These are phyloP conservation scores for Numenius arquata DNA, from an alignment of 2,113 vertebrate genomes.

Conservation along the genomic window DNA sequence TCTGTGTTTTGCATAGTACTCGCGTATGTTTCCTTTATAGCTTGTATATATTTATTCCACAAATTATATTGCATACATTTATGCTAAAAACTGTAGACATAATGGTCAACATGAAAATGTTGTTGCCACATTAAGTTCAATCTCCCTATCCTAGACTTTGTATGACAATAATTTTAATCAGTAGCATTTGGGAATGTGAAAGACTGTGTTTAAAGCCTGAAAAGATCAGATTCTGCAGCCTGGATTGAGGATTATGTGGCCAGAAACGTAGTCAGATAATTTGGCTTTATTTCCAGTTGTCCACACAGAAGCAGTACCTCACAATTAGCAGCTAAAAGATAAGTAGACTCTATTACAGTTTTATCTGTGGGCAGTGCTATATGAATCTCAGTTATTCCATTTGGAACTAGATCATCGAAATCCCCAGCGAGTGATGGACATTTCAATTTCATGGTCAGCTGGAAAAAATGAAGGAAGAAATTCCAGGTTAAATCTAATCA, in stretches of 20 bases:
- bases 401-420: background rate
- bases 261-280: background rate
- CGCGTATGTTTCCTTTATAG: background rate
- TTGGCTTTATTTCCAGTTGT: background rate
- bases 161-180: background rate
- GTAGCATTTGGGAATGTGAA: background rate
- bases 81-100: background rate
- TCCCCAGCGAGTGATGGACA: background rate
- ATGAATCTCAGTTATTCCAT: background rate
- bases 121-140: background rate
- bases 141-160: background rate
- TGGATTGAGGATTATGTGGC: background rate
- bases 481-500: background rate
- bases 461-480: constrained; percentile 18
- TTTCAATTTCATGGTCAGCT: background rate
- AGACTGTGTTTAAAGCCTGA: background rate
- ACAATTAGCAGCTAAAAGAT: background rate
- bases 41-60: background rate
- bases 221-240: background rate
- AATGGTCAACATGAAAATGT: background rate
- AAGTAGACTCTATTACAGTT: background rate
- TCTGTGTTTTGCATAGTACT: background rate
- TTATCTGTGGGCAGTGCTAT: background rate
- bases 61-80: background rate
- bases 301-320: background rate